These are phyloP conservation scores for Scytalopus superciliaris DNA, from an alignment of 2,113 vertebrate genomes.

Conservation along the genomic window DNA sequence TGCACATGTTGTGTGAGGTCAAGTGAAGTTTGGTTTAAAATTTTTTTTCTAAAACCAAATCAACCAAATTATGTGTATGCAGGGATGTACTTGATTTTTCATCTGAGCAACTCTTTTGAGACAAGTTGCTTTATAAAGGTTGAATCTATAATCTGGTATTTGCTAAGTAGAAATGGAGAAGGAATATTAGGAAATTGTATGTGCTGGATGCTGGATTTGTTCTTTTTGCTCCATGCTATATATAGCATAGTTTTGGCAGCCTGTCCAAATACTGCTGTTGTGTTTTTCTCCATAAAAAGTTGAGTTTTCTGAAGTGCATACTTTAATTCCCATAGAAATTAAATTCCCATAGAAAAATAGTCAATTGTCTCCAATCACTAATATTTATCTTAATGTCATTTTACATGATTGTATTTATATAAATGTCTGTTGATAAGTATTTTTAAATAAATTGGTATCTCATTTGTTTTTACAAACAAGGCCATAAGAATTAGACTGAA, in stretches of 20 bases:
- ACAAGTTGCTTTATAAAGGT: neutral
- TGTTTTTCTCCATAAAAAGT: constrained; percentile 30
- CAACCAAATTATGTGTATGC: neutral
- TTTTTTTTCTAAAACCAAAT: neutral
- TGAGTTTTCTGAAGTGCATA: constrained; percentile 17
- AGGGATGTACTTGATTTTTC: neutral
- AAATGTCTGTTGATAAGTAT: neutral
- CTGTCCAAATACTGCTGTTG: constrained; percentile 3
- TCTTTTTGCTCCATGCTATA: constrained; percentile 29
- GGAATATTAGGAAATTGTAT: neutral
- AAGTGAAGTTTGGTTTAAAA: neutral
- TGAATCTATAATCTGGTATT: neutral
- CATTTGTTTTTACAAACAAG: neutral
- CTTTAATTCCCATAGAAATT: constrained; percentile 44
- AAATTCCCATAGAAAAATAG: constrained; percentile 36
- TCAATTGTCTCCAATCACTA: constrained; percentile 33
- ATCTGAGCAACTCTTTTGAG: neutral
- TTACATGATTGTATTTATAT: neutral
- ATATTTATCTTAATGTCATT: constrained; percentile 27
- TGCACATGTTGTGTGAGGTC: neutral
- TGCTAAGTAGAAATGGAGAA: neutral
- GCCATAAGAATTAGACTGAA: neutral
- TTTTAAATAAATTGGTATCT: neutral
- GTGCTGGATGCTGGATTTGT: neutral
- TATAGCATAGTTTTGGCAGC: constrained; percentile 44